phyloP scores from a whole-genome alignment of 1,140 invertebrate species.

The Aphis gossypii region DNA sequence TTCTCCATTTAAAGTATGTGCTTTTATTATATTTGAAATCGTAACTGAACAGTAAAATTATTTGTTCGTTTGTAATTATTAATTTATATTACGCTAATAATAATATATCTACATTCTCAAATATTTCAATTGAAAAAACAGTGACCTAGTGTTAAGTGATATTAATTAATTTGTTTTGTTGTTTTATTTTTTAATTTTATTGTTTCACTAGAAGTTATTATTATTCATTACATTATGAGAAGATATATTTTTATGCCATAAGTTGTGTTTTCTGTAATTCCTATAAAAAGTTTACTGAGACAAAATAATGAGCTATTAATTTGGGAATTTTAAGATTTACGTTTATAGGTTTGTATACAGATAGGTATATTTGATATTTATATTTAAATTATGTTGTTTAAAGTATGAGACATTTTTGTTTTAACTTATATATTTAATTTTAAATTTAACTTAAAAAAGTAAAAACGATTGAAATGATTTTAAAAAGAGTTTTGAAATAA shows the following conservation, averaged over 20 bases:
- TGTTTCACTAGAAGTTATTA: background rate
- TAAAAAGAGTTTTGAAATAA: background rate
- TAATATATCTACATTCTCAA: background rate
- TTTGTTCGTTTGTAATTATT: too few species aligned
- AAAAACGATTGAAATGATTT: background rate
- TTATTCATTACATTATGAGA: background rate
- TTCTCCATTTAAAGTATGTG: background rate
- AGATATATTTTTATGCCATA: background rate
- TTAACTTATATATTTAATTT: background rate
- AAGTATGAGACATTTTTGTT: background rate
- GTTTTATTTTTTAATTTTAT: background rate
- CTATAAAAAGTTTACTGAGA: background rate
- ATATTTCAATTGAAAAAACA: background rate
- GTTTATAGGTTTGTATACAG: background rate
- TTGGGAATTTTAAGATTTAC: background rate
- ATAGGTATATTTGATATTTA: background rate
- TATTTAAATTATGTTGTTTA: background rate
- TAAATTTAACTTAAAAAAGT: background rate
- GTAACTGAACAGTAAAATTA: background rate
- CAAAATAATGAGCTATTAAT: conserved; percentile 4
- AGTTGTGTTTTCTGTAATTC: background rate
- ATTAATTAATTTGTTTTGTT: background rate
- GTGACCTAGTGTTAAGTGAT: background rate
- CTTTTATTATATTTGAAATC: background rate
- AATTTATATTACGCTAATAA: too few species aligned